Evolutionary conservation across 2,888 invertebrate genomes (phyloP), one percentile per base, ranked within the genome.

Genomic region (Morpho helenor): DNA sequence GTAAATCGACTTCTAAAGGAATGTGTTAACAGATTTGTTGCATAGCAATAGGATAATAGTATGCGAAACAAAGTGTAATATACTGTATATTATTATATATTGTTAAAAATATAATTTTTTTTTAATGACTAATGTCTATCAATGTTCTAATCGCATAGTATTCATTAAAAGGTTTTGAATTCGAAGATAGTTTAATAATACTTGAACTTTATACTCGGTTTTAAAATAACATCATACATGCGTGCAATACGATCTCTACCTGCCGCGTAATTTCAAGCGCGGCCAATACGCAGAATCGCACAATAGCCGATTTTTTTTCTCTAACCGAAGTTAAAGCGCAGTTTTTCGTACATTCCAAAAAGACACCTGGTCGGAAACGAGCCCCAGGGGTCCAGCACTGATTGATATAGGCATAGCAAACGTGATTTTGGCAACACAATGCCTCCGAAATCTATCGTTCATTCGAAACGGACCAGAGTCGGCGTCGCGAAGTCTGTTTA

Each of bases 291-390:
- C 76, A 80, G 90, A 90, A 90, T 63, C 74, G 69, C 78, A 90
- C 89, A 90, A 90, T 82, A 70, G 79, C 67, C 66, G 76, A 72
- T 82, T 85, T 88, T 88, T 88, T 87, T 71, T 59, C 62, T 69
- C 64, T 72, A 70, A 78, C 75, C 78, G 76, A 69, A 73, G 74
- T 77, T 80, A 81, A 83, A 85, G 82, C 85, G 82, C 80, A 84
- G 79, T 86, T 84, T 86, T 84, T 87, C 85, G 86, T 86, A 82
- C 87, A 89, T 88, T 87, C 87, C 90, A 82, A 80, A 84, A 80
- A 81, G 78, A 84, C 89, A 90, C 90, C 89, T 90, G 90, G 89
- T 87, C 89, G 89, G 89, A 90, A 89, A 86, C 81, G 81, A 76
- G 74, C 88, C 89, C 85, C 84, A 81, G 89, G 90, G 90, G 87